phyloP scores from a whole-genome alignment of 2,888 invertebrate species.

The Brenthis ino region DNA sequence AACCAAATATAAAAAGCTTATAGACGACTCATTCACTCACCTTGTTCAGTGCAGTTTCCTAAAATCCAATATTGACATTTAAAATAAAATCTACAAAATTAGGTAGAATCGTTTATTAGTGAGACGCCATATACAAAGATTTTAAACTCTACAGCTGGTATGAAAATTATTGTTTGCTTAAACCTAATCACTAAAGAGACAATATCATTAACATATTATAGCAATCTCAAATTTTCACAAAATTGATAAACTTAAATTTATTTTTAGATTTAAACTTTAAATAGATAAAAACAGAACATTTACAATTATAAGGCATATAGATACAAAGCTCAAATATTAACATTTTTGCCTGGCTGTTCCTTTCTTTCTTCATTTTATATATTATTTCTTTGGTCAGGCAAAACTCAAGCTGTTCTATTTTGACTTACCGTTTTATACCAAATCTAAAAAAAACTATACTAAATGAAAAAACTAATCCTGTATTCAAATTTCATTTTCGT shows the following conservation, averaged over 20 bases:
- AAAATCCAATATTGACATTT: conserved; percentile 32
- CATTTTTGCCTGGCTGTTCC: conserved; percentile 46
- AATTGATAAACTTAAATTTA: conserved; percentile 33
- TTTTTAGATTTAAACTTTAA: conserved; percentile 28
- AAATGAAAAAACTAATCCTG: conserved; percentile 35
- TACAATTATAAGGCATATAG: conserved; percentile 49
- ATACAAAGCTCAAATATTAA: conserved; percentile 55
- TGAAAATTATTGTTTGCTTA: conserved; percentile 29
- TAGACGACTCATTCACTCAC: conserved; percentile 38
- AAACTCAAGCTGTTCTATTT: conserved; percentile 30
- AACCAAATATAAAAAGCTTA: conserved; percentile 41
- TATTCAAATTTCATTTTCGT: conserved; percentile 38
- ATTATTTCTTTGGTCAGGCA: conserved; percentile 38
- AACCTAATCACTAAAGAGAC: conserved; percentile 25
- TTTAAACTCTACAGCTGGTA: conserved; percentile 29
- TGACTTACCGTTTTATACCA: conserved; percentile 32
- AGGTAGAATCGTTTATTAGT: conserved; percentile 62
- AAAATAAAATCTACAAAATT: conserved; percentile 40
- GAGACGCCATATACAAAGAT: conserved; percentile 65
- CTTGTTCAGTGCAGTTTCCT: conserved; percentile 41
- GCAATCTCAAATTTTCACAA: conserved; percentile 32
- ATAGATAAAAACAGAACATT: conserved; percentile 38
- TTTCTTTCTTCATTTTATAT: conserved; percentile 10
- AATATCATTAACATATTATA: conserved; percentile 34
- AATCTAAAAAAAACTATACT: conserved; percentile 19